These are phyloP conservation scores for Clunio marinus DNA, from an alignment of 2,888 invertebrate species.

Conservation along the genomic window DNA sequence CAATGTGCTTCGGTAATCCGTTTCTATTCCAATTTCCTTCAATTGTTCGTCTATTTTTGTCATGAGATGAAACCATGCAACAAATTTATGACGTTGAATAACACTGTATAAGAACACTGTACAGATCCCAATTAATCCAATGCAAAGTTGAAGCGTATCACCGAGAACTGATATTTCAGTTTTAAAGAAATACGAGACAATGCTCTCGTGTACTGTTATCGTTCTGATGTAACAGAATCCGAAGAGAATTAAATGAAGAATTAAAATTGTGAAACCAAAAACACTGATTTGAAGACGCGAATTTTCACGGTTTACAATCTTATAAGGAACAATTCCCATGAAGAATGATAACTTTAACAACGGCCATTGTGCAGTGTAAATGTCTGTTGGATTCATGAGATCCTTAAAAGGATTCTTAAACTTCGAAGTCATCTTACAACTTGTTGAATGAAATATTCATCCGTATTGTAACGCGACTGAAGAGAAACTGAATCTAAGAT, in stretches of 20 bases:
- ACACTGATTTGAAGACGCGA: constrained; percentile 43
- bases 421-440: background rate
- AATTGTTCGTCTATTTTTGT: constrained; percentile 45
- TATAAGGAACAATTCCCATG: constrained; percentile 48
- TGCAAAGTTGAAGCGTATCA: constrained; percentile 46
- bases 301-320: constrained; percentile 30
- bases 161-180: constrained; percentile 49
- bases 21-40: constrained; percentile 46
- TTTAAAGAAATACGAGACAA: constrained; percentile 50
- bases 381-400: constrained; percentile 46
- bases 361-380: constrained; percentile 46
- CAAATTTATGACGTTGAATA: constrained; percentile 40
- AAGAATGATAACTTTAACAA: constrained; percentile 46
- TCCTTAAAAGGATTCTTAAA: constrained; percentile 41
- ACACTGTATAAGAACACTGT: constrained; percentile 44
- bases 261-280: constrained; percentile 47
- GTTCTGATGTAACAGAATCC: constrained; percentile 45
- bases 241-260: constrained; percentile 44
- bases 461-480: too few relatives aligned
- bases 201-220: constrained; percentile 46
- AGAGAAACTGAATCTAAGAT: too few relatives aligned
- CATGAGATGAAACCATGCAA: constrained; percentile 30
- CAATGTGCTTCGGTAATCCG: constrained; percentile 48
- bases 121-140: constrained; percentile 44
- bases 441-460: background rate